Conservation (phyloP, 2,797 vertebrate species). For the Crenuchus spilurus region DNA sequence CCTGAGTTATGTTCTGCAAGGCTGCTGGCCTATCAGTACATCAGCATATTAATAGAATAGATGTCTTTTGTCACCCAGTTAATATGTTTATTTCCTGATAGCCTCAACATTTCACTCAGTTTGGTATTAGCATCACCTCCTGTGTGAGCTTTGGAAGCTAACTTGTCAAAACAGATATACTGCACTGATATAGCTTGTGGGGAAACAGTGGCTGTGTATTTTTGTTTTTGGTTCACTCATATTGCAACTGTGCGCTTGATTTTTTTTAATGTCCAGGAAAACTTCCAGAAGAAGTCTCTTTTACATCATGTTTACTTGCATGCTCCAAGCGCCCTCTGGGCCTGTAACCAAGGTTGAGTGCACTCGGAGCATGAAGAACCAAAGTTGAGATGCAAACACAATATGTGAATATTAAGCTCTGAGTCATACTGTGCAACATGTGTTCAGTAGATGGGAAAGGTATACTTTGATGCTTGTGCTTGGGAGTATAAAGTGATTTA, state of each 20-base stretch:
- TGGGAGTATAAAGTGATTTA: constrained; percentile 15
- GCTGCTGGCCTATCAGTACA: constrained; percentile 18
- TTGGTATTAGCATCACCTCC: neutral
- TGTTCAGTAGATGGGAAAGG: neutral
- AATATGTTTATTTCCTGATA: constrained; percentile 32
- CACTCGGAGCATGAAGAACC: neutral
- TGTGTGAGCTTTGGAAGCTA: neutral
- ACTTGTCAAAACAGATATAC: constrained; percentile 21
- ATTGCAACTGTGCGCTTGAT: too few species aligned
- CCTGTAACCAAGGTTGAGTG: too few species aligned
- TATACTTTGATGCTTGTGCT: neutral
- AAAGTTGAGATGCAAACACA: neutral
- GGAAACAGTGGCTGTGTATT: neutral
- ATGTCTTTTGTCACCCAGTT: constrained; percentile 25
- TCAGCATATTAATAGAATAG: constrained; percentile 2
- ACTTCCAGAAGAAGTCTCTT: too few species aligned
- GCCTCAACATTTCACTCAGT: neutral
- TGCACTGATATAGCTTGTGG: too few species aligned
- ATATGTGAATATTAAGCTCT: neutral
- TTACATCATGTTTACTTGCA: too few species aligned
- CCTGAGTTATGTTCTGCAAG: neutral
- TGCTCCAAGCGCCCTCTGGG: too few species aligned
- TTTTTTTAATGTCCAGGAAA: too few species aligned
- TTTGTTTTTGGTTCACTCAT: too few species aligned
- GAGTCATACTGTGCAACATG: neutral